Conservation (phyloP, 53 echinoderm and acorn worm species). For the Apostichopus leukothele region DNA sequence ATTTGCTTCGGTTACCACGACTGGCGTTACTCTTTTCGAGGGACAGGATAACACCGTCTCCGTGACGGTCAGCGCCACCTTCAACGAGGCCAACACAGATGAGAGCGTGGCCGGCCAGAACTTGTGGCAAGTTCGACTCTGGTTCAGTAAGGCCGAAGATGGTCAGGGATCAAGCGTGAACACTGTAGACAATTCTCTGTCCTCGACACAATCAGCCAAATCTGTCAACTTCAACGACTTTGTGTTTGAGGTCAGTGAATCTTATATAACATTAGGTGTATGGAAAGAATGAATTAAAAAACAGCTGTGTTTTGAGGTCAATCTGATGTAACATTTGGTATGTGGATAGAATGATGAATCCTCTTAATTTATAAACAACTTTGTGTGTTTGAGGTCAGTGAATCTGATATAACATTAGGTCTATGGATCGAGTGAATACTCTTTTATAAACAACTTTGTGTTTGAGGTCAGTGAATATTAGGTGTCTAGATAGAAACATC, state of each 20-base stretch:
- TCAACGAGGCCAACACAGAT: conserved; percentile 22
- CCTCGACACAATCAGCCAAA: neutral
- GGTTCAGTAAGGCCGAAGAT: conserved; percentile 39
- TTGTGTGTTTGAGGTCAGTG: conserved; percentile 19
- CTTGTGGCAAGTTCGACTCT: conserved; percentile 14
- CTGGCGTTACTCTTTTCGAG: conserved; percentile 19
- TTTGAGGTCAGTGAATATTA: too few species aligned
- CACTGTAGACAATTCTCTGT: conserved; percentile 1
- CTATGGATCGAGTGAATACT: too few species aligned
- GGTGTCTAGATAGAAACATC: too few species aligned
- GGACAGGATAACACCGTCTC: conserved; percentile 25
- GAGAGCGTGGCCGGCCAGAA: neutral
- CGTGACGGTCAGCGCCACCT: neutral
- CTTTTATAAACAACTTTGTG: too few species aligned
- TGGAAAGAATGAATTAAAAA: too few species aligned
- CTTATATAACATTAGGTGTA: too few species aligned
- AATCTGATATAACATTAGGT: neutral
- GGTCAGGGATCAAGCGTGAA: conserved; percentile 27
- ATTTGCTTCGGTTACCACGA: conserved; percentile 29
- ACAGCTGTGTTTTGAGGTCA: too few species aligned
- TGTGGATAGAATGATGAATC: too few species aligned
- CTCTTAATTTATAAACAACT: too few species aligned
- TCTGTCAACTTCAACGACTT: conserved; percentile 29
- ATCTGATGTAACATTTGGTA: too few species aligned
- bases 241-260: conserved; percentile 29